phyloP scores from a whole-genome alignment of 2,797 vertebrate species.

The Poeciliopsis turneri region DNA sequence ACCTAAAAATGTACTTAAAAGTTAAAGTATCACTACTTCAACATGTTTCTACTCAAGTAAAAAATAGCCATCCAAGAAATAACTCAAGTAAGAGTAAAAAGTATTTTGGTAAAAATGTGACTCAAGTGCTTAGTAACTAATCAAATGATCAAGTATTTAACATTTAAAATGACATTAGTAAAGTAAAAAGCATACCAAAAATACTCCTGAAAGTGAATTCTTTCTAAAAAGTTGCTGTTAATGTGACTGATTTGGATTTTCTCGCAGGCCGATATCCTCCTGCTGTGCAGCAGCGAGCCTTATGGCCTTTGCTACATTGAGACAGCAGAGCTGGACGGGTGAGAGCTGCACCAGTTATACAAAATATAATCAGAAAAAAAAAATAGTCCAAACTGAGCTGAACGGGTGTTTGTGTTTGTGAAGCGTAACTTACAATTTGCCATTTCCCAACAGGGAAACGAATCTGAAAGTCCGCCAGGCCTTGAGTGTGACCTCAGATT shows the following conservation, averaged over 20 bases:
- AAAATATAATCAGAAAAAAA: conserved; percentile 2
- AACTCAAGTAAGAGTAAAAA: too few relatives aligned
- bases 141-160: too few relatives aligned
- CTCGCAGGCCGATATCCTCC: conserved; percentile 88
- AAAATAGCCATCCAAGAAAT: too few relatives aligned
- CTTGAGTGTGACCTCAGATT: conserved; percentile 84
- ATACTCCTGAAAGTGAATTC: too few relatives aligned
- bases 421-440: not conserved
- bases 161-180: too few relatives aligned
- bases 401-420: not conserved
- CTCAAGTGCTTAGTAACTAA: too few relatives aligned
- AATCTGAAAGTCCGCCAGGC: conserved; percentile 90
- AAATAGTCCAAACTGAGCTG: not conserved
- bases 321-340: conserved; percentile 92
- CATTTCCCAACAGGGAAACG: conserved; percentile 79
- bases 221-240: too few relatives aligned
- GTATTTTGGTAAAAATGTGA: too few relatives aligned
- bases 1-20: too few relatives aligned
- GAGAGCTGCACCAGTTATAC: conserved; percentile 39
- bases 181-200: too few relatives aligned
- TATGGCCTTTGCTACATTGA: conserved; percentile 89
- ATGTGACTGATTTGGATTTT: conserved; percentile 32
- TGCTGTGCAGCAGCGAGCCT: conserved; percentile 89
- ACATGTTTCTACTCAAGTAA: too few relatives aligned
- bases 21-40: too few relatives aligned